Evolutionary conservation across 2,888 invertebrate species (phyloP), one percentile per base, ranked within the genome.

Genomic region (Carabus problematicus): DNA sequence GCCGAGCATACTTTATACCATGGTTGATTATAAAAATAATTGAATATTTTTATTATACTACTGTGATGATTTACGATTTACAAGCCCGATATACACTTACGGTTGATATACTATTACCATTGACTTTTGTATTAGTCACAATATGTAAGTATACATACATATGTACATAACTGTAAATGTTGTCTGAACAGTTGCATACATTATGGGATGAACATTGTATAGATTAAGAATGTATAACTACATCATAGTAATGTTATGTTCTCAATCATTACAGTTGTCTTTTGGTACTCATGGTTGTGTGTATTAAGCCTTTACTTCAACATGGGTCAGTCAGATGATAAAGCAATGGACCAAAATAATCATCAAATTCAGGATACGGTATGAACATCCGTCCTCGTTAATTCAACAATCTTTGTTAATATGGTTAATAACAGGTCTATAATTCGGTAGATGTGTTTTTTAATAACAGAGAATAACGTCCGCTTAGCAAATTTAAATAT

Each of bases 221-320:
- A 43, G 12, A 43, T 3, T 3, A 43, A 43, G n/a, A 3, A 2
- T 43, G 43, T 7, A 43, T n/a, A 43, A 43, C n/a, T 14, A 7
- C 16, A 4, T 16, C 8, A 16, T 14, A 47, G 7, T 47, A 11
- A 9, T 47, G 16, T 14, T 14, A 47, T 47, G 47, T 47, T 14
- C 8, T 9, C n/a, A 14, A 16, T 14, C 2, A 9, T 54, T 54
- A 3, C 52, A 68, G 68, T 68, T 8, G 42, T 61, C 11, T 68
- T 68, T 43, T 68, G 60, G 60, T 68, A 68, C 52, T 68, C 68
- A 54, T 68, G 68, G 68, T 55, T 68, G n/a, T 61, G 68, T 11
- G 68, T 68, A 39, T 18, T 68, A 29, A 68, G 68, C 43, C 61
- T 68, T 43, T 68, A 61, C 45, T 42, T 68, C 68, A 60, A 61